Evolutionary conservation across 2,113 vertebrate genomes (phyloP).

Genomic region (Alethe diademata): DNA sequence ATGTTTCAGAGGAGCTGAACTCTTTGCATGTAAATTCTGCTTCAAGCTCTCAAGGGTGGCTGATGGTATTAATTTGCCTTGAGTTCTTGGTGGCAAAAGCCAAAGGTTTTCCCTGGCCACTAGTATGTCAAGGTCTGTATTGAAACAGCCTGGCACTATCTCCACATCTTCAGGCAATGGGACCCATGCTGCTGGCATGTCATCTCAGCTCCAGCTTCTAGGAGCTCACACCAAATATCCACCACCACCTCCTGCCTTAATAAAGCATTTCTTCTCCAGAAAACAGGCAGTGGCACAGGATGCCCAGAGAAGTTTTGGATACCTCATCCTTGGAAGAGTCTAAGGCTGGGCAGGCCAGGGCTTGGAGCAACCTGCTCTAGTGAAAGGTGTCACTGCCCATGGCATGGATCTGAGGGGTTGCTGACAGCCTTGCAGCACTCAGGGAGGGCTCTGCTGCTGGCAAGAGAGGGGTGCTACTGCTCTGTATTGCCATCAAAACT

Average conservation of each 20-base stretch:
- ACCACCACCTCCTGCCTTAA: background rate
- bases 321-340: background rate
- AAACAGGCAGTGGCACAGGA: background rate
- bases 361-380: background rate
- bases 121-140: background rate
- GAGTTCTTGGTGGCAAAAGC: background rate
- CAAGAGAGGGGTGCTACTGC: background rate
- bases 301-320: background rate
- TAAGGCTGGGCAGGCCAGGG: rapidly evolving
- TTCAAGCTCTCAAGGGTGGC: background rate
- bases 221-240: rapidly evolving
- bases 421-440: background rate
- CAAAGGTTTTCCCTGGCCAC: background rate
- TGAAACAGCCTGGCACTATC: background rate
- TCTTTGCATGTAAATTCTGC: background rate
- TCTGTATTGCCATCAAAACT: background rate
- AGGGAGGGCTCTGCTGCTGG: background rate
- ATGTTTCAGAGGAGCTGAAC: background rate
- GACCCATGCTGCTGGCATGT: background rate
- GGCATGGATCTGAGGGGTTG: background rate
- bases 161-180: background rate
- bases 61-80: background rate
- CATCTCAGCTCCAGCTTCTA: background rate
- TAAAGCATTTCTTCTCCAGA: background rate
- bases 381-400: background rate